A percentile compares a stretch with the other conserved stretches of the same genome.
These are phyloP conservation scores for Incurvaria masculella DNA, from an alignment of 2,888 invertebrate genomes.

Conservation along the genomic window DNA sequence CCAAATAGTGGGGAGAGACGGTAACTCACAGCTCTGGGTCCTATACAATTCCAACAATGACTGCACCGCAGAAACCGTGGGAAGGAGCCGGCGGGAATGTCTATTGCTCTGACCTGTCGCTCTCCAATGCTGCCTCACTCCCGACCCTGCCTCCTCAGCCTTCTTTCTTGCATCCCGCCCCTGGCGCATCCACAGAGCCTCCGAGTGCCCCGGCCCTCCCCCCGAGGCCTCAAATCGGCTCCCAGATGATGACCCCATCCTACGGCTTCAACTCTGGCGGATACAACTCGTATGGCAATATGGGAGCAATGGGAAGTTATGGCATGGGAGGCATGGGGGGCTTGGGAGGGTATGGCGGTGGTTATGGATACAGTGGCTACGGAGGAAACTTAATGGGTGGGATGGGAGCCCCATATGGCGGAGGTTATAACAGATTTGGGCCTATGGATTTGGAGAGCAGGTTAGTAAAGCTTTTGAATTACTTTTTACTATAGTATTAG, in stretches of 20 bases:
- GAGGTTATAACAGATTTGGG: slow-evolving; percentile 40
- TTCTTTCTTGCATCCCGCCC: slow-evolving; percentile 12
- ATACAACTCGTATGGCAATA: slow-evolving; percentile 14
- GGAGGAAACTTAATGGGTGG: slow-evolving; percentile 22
- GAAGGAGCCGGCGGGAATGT: slow-evolving; percentile 19
- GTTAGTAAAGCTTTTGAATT: no score
- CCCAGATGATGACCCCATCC: slow-evolving; percentile 13
- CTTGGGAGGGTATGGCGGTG: slow-evolving; percentile 18
- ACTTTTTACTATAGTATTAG: no score
- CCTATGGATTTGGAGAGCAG: slow-evolving; percentile 61
- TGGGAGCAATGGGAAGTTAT: slow-evolving; percentile 24
- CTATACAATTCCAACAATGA: slow-evolving; percentile 22
- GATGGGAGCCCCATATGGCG: slow-evolving; percentile 28
- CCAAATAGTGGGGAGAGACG: no score
- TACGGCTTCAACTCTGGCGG: neutral
- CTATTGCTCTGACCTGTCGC: slow-evolving; percentile 11
- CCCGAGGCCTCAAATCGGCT: slow-evolving; percentile 24
- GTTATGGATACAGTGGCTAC: slow-evolving; percentile 19
- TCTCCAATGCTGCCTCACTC: slow-evolving; percentile 15
- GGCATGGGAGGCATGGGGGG: slow-evolving; percentile 11
- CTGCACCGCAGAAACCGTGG: slow-evolving; percentile 27
- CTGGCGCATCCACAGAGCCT: slow-evolving; percentile 12
- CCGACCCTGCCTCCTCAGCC: slow-evolving; percentile 13
- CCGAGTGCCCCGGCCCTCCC: slow-evolving; percentile 25
- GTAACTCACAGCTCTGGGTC: no score